Evolutionary conservation across 2,797 vertebrate species (phyloP).

Genomic region (Cossypha heuglini): DNA sequence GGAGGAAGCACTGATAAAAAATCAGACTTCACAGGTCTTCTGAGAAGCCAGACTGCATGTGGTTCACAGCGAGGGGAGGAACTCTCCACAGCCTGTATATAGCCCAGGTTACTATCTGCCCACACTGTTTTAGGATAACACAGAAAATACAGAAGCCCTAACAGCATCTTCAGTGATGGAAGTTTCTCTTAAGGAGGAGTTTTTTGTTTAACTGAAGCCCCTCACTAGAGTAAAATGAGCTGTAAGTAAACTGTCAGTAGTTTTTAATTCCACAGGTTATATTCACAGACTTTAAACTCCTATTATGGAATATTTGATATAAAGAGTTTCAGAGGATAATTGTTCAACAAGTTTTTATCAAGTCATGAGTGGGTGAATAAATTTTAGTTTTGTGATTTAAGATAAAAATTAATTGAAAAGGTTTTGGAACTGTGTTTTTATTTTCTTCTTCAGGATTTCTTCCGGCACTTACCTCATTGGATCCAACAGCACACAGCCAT

Average conservation of each 20-base stretch:
- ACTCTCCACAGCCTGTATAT: neutral
- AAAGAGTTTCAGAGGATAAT: neutral
- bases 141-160: neutral
- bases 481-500: constrained; percentile 96
- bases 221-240: neutral
- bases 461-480: constrained; percentile 93
- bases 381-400: neutral
- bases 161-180: neutral
- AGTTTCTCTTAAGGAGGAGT: neutral
- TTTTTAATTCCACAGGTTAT: neutral
- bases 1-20: neutral
- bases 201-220: neutral
- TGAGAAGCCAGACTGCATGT: neutral
- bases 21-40: neutral
- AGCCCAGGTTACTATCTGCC: neutral
- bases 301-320: neutral
- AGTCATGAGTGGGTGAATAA: neutral
- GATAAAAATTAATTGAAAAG: neutral
- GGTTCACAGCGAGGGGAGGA: neutral
- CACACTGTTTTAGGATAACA: neutral
- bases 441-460: constrained; percentile 86
- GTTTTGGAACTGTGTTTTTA: neutral
- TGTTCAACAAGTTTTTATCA: neutral
- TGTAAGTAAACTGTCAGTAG: neutral
- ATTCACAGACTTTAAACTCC: neutral